Percentiles rank a stretch among this genome's conserved stretches.
Conservation (phyloP, 2,888 invertebrate genomes). For the Apodemia mormo region DNA sequence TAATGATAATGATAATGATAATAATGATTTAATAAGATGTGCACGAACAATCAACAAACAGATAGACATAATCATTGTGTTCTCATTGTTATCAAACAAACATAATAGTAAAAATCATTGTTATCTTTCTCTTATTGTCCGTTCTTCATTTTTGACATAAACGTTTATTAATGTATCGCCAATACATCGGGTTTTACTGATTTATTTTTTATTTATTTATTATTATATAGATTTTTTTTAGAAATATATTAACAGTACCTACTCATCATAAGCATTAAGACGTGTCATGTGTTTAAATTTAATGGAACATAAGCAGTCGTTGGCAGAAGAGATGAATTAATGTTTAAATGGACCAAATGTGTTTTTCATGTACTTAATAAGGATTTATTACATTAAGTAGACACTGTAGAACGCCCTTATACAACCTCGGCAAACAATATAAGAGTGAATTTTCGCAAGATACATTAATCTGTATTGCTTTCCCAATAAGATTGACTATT, state of each 20-base stretch:
- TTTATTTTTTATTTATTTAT: too few relatives aligned
- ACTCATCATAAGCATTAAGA: neutral
- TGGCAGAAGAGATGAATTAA: conserved; percentile 1
- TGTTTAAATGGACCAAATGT: conserved; percentile 23
- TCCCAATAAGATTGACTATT: conserved; percentile 17
- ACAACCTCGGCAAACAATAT: conserved; percentile 16
- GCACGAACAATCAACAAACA: too few relatives aligned
- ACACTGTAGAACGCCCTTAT: conserved; percentile 20
- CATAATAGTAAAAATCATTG: too few relatives aligned
- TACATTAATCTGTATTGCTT: conserved; percentile 7
- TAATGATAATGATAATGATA: too few relatives aligned
- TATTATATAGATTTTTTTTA: conserved; percentile 9
- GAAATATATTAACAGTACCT: neutral
- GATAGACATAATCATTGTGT: too few relatives aligned
- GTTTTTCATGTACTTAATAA: conserved; percentile 24
- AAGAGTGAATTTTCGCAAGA: conserved; percentile 18
- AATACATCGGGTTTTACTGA: neutral
- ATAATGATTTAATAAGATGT: too few relatives aligned
- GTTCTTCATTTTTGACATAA: too few relatives aligned
- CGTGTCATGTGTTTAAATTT: neutral
- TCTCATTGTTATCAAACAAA: too few relatives aligned
- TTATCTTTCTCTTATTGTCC: too few relatives aligned
- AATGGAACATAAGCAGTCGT: neutral
- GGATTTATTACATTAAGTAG: conserved; percentile 25
- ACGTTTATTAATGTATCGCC: too few relatives aligned